phyloP scores from a whole-genome alignment of 2,888 invertebrate species.

The Morinoia aosen region DNA sequence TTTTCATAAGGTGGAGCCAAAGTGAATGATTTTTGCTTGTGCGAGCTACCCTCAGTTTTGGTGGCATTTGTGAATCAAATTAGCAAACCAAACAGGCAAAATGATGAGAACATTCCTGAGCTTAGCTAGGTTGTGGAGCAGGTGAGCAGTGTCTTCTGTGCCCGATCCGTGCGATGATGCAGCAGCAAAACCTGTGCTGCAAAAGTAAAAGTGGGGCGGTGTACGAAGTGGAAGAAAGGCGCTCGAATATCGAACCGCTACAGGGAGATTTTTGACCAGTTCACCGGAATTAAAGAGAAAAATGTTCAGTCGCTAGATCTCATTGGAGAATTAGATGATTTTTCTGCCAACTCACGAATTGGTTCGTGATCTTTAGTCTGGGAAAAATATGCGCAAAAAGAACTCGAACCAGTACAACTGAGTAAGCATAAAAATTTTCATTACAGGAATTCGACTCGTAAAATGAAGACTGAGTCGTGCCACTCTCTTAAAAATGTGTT shows the following conservation, averaged over 20 bases:
- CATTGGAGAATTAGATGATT: neutral
- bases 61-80: no score
- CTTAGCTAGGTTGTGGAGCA: no score
- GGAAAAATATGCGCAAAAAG: neutral
- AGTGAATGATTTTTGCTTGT: no score
- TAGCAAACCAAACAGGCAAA: no score
- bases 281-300: neutral
- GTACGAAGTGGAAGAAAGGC: neutral
- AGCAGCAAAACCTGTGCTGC: neutral
- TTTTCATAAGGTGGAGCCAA: no score
- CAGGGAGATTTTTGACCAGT: neutral
- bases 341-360: neutral
- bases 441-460: neutral
- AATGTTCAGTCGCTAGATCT: neutral
- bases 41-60: no score
- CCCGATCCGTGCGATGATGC: no score
- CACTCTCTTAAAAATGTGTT: neutral
- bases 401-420: neutral
- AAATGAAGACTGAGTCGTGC: neutral
- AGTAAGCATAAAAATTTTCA: neutral
- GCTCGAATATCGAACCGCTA: neutral
- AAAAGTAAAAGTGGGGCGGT: neutral
- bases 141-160: no score
- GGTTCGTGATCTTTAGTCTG: neutral
- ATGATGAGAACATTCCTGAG: no score